Evolutionary conservation across 2,888 invertebrate genomes (phyloP), one percentile per base, ranked within the genome.

Genomic region (Agrenia bidenticulata): DNA sequence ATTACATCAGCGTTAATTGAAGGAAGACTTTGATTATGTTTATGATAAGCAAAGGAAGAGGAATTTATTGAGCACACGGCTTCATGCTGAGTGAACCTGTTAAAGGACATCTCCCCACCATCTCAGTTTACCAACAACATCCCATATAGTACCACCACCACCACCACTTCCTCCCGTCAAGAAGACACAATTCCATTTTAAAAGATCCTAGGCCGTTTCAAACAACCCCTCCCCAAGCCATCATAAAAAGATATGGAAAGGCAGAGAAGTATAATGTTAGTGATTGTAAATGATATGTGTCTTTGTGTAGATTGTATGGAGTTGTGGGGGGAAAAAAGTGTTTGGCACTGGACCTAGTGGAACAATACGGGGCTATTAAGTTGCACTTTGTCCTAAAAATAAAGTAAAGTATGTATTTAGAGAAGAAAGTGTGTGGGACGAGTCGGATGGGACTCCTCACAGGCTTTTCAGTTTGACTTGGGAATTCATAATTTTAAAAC

Each of bases 401-500:
- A 51, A 45, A 32, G 11, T 32, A 32, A 32, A 32, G 32, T 5
- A 5, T 5, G 15, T 45, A 45, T 17, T 17, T 17, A 45, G 19
- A 45, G 45, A 17, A 45, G 45, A 45, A 45, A 45, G 51, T 51
- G 51, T 51, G 51, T 51, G 51, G 51, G 51, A n/a, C 17, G 49
- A 49, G 39, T 15, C 7, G 39, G n/a, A 32, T 32, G 32, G 32
- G 32, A 32, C 32, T 32, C 32, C 11, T 32, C 32, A 32, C 32
- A 32, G 32, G 4, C 32, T 32, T n/a, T n/a, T 32, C 32, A 7
- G 45, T 45, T 45, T 4, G 32, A 32, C 32, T 32, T 54, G 27
- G 42, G 32, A 24, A 61, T 61, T 61, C 61, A 61, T 61, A 61
- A 61, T 61, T 41, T 53, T 24, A 24, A 26, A 53, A 32, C 32